Evolutionary conservation across 2,797 vertebrate genomes (phyloP), one percentile per base, ranked within the genome.

Genomic region (Delichon dasypus): DNA sequence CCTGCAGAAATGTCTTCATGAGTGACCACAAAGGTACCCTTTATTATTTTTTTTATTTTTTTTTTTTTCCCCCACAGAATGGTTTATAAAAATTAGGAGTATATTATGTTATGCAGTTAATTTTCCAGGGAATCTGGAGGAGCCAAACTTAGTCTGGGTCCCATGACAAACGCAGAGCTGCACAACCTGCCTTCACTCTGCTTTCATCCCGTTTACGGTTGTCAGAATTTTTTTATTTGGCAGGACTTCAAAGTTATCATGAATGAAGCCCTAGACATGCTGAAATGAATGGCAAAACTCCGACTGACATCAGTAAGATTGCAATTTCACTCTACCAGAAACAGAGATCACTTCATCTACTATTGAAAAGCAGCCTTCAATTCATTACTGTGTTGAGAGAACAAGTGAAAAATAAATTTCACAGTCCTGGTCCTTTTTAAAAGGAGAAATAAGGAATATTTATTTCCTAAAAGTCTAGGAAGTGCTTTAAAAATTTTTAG

Each of bases 231-330:
- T 94, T 93, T 95, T 86, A 84, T 89, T 93, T 58, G 44, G 34
- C 29, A 70, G 42, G 54, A 89, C 62, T 85, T 95, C 85, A 93
- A 93, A 87, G 90, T 67, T 92, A 85, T 94, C 79, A 58, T 61
- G 84, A 91, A 89, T 67, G 93, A 93, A 91, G 87, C 36, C 51
- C 58, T 48, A 68, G 89, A 93, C 85, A 78, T 3, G 4, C 34
- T 89, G 82, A 89, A 93, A 95, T 66, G 70, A 75, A 88, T 62
- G 73, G 82, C 30, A 92, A 95, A 95, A 94, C 66, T 93, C 68
- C 0, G 2, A 80, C 58, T 83, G 90, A 92, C 96, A 95, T 85
- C 87, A 94, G n/a, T 94, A 77, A 58, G 77, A 92, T 61, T 85
- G 78, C 78, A 85, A 92, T 95, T 94, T 93, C 89, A 74, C 47